Evolutionary conservation across 2,888 invertebrate genomes (phyloP).

Genomic region (Stomorhina lunata): DNA sequence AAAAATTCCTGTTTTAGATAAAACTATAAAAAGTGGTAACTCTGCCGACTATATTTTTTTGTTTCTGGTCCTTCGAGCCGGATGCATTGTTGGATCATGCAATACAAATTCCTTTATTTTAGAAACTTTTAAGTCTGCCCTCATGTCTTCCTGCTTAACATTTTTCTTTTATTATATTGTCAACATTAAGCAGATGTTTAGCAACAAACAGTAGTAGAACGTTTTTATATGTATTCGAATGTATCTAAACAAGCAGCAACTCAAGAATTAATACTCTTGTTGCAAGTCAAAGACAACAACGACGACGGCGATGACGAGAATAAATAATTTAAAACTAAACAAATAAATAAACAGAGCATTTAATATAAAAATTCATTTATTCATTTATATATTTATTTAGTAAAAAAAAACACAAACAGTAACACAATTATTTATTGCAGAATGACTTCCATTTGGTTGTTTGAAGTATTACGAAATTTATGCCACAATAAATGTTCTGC

Average conservation of each 20-base stretch:
- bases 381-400: slow-evolving; percentile 30
- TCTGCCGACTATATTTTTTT: too few species aligned
- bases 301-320: too few species aligned
- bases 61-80: too few species aligned
- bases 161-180: slow-evolving; percentile 32
- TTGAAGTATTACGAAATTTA: slow-evolving; percentile 52
- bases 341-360: slow-evolving; percentile 43
- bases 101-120: too few species aligned
- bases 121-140: slow-evolving; percentile 10
- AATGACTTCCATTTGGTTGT: slow-evolving; percentile 43
- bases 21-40: too few species aligned
- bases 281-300: neutral
- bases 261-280: slow-evolving; percentile 17
- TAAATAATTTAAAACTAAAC: slow-evolving; percentile 12
- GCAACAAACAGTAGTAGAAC: slow-evolving; percentile 32
- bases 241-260: slow-evolving; percentile 12
- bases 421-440: neutral
- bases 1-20: too few species aligned
- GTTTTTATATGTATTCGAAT: too few species aligned
- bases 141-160: neutral
- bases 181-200: slow-evolving; percentile 61
- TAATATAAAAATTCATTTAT: slow-evolving; percentile 37
- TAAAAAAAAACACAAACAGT: neutral
- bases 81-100: too few species aligned
- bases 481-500: slow-evolving; percentile 39